Base-by-base conservation (phyloP, 2,888 invertebrate genomes). In the Caenorhabditis japonica region DNA sequence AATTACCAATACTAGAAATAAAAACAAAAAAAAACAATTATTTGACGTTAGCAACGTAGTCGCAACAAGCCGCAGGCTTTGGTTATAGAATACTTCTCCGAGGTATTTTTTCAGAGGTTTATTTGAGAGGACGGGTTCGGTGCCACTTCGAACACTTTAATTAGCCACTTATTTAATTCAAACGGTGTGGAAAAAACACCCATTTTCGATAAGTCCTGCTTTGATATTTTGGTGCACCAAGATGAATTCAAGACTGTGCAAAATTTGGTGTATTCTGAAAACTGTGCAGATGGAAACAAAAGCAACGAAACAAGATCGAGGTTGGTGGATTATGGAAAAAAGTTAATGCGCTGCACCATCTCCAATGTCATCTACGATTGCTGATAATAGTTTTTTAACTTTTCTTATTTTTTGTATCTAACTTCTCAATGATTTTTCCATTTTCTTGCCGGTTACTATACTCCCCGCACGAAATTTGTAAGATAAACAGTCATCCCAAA, bases 251-350 rank as follows among this genome's bases (percentile, higher is more conserved):
- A 23, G 10, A 56, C 8, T 13, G n/a, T 19, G 4, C 39, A 56
- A 17, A 33, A 41, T n/a, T 15, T 15, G 30, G 56, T 56, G 15
- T 56, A 56, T 23, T 56, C 56, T 15, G 15, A 34, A 19, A 43
- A 21, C 21, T 56, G 56, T 15, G n/a, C 19, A 0, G 43, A 44
- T 33, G 56, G 56, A 44, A 34, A 21, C 3, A 44, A 21, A 3
- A 56, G 56, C 30, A 44, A 34, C 21, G 56, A 44, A 19, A 23
- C 23, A 0, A 15, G 33, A 17, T 56, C 56, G 34, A 56, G 43
- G 10, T 30, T 56, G 56, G 56, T 56, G 33, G 56, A 44, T 17
- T 56, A 44, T 23, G 56, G 56, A 34, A 56, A 56, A 15, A 21
- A 44, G 56, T 17, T 19, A 43, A 13, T 56, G 56, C 19, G 43